Evolutionary conservation across 2,113 vertebrate species (phyloP).

Genomic region (Mystacornis crossleyi): DNA sequence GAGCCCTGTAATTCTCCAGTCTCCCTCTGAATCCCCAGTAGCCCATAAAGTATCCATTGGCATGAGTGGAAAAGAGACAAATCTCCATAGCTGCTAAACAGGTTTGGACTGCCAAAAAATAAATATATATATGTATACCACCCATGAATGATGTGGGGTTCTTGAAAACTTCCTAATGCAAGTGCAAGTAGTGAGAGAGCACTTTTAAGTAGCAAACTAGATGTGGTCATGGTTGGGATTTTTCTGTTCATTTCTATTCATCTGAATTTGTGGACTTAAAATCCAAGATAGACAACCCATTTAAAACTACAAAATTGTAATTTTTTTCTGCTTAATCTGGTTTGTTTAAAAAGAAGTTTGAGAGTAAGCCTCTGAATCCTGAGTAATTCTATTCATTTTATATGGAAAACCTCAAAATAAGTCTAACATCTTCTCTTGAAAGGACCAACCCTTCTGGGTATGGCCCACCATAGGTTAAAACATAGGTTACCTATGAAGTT

Average conservation of each 20-base stretch:
- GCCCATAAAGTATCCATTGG: no score
- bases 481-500: neutral
- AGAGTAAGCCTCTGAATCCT: neutral
- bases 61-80: no score
- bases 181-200: neutral
- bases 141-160: neutral
- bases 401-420: neutral
- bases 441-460: rapidly evolving
- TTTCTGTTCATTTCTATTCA: neutral
- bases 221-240: neutral
- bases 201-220: neutral
- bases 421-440: neutral
- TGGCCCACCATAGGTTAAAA: neutral
- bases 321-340: neutral
- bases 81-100: no score
- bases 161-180: neutral
- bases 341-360: neutral
- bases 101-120: neutral
- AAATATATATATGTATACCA: neutral
- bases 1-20: no score
- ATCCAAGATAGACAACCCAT: neutral
- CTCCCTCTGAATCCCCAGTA: no score
- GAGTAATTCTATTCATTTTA: neutral
- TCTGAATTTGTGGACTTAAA: neutral
- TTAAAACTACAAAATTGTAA: neutral